Percentiles rank a stretch among this genome's conserved stretches.
These are phyloP conservation scores for Craseonycteris thonglongyai DNA, from an alignment of 2,113 vertebrate species.

Conservation along the genomic window DNA sequence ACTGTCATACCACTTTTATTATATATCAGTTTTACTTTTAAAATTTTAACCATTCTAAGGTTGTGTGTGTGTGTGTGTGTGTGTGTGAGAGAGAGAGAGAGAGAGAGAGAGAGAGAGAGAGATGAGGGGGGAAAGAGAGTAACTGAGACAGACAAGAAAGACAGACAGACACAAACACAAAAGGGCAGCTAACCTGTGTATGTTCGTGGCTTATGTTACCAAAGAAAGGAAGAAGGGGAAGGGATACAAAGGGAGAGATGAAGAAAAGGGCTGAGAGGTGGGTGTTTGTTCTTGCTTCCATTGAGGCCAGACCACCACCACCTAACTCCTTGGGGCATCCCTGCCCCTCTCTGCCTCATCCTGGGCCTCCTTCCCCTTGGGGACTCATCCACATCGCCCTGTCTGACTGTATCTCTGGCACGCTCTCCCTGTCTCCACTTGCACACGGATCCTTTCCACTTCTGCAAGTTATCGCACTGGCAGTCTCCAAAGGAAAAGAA, in stretches of 20 bases:
- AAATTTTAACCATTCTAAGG: background rate
- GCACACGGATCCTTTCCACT: constrained; percentile 21
- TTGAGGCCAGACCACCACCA: background rate
- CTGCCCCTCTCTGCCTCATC: background rate
- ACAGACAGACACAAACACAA: background rate
- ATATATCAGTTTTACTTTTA: background rate
- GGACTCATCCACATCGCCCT: background rate
- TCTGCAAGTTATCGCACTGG: constrained; percentile 56
- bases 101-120: background rate
- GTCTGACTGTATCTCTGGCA: background rate
- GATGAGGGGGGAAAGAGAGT: background rate
- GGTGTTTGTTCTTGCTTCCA: background rate
- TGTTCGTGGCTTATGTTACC: background rate
- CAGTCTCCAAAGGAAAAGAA: constrained; percentile 62
- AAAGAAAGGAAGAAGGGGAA: background rate
- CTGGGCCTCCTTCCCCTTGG: background rate
- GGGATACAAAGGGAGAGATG: background rate
- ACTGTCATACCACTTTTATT: background rate
- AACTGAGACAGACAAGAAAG: no score
- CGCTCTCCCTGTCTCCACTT: background rate
- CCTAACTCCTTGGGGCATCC: background rate
- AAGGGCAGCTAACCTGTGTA: background rate
- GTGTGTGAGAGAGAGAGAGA: background rate
- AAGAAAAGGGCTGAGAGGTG: background rate
- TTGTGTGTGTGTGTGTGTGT: background rate